Base-by-base conservation (phyloP, 2,888 invertebrate species). In the Latrodectus elegans region DNA sequence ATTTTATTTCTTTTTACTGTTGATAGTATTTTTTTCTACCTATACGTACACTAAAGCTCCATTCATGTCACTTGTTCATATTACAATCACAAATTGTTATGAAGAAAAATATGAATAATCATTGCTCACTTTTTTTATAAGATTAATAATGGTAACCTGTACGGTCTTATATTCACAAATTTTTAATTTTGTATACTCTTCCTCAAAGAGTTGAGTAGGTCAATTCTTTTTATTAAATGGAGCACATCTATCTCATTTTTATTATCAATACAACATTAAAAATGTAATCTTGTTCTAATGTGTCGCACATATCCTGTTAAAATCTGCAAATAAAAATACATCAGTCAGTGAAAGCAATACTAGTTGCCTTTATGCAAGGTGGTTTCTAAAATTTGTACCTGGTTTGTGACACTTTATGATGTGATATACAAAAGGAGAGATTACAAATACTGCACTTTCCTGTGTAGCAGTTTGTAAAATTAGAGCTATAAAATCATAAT, bases 341-440 rank as follows among this genome's bases (percentile, higher is more conserved):
- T 60, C 64, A 64, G 49, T 79, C 70, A 79, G 55, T 85, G 80
- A 80, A 75, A 80, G 85, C 79, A 85, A 85, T 80, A 80, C 70
- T 60, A 71, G 75, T 85, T 77, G 49, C 72, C 68, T 80, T 80
- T 79, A 75, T 72, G 64, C 64, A 60, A 52, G 52, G 72, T 60
- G 64, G 67, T 80, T 70, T 79, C 49, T 75, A 55, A 75, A 80
- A 79, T 75, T 80, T 75, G 70, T 85, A 80, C 85, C 67, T 85
- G 85, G 80, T 79, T 85, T 80, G 85, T 75, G 73, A 84, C 77
- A 78, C 72, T n/a, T n/a, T 78, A 71, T 60, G 74, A 80, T 85
- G 85, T 85, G 85, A 80, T 85, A 84, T 38, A 38, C 73, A 60
- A 77, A 26, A 83, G 71, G 80, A 85, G 80, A 85, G 85, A 85